Evolutionary conservation across 2,797 vertebrate genomes (phyloP).

Genomic region (Spinus olivaceus): DNA sequence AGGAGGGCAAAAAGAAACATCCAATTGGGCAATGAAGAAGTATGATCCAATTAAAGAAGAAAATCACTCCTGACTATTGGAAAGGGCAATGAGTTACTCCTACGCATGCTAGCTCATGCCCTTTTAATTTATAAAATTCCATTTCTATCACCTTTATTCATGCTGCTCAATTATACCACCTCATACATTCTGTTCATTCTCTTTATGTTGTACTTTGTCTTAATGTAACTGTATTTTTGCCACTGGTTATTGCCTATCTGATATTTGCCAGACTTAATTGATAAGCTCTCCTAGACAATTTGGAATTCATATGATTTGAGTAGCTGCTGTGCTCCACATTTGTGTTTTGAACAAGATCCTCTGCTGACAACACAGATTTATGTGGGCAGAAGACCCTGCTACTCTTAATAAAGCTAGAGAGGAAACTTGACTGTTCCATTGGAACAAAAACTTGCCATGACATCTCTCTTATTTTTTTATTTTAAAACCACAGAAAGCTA

Average conservation of each 20-base stretch:
- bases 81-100: constrained; percentile 18
- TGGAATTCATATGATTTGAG: background rate
- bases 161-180: background rate
- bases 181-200: background rate
- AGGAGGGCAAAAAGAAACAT: background rate
- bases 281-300: background rate
- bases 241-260: background rate
- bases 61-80: background rate
- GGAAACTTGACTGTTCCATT: background rate
- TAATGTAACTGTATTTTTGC: background rate
- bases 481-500: background rate
- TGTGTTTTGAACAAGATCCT: background rate
- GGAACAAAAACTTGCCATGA: background rate
- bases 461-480: background rate
- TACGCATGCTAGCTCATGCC: background rate
- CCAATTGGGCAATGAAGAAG: background rate
- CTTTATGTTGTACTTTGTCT: background rate
- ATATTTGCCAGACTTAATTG: background rate
- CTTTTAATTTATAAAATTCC: constrained; percentile 18
- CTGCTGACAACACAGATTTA: background rate
- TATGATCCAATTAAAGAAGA: constrained; percentile 14
- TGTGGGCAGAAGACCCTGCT: background rate
- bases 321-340: background rate
- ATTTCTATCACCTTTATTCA: background rate
- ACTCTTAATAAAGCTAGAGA: background rate